Conservation (phyloP, 2,113 vertebrate genomes). For the Mellivora capensis region DNA sequence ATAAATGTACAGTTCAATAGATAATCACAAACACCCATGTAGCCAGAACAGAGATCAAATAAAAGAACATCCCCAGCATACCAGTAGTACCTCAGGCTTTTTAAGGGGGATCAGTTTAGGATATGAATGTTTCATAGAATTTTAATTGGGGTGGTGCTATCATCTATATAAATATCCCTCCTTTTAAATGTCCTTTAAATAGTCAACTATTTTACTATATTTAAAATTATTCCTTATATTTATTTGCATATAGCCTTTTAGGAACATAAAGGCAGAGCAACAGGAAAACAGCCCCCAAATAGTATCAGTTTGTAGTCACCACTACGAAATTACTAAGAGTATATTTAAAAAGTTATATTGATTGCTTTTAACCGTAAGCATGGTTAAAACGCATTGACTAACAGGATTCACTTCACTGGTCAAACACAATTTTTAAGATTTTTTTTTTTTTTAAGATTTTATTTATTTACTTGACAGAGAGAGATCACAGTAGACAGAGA, state of each 20-base stretch:
- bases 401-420: neutral
- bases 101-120: neutral
- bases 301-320: neutral
- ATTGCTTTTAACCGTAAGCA: neutral
- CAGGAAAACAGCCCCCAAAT: neutral
- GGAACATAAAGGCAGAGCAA: neutral
- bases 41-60: neutral
- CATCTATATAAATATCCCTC: neutral
- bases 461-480: too few relatives aligned
- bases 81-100: neutral
- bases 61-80: neutral
- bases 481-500: too few relatives aligned
- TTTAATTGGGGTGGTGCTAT: neutral
- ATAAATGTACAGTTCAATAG: neutral
- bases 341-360: neutral
- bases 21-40: neutral
- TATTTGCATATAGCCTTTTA: neutral
- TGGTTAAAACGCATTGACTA: neutral
- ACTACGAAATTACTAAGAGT: neutral
- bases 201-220: neutral
- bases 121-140: neutral
- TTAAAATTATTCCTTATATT: neutral
- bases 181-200: neutral
- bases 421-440: neutral
- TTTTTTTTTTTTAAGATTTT: too few relatives aligned